phyloP scores from a whole-genome alignment of 2,888 invertebrate genomes.

The Philonicus albiceps region DNA sequence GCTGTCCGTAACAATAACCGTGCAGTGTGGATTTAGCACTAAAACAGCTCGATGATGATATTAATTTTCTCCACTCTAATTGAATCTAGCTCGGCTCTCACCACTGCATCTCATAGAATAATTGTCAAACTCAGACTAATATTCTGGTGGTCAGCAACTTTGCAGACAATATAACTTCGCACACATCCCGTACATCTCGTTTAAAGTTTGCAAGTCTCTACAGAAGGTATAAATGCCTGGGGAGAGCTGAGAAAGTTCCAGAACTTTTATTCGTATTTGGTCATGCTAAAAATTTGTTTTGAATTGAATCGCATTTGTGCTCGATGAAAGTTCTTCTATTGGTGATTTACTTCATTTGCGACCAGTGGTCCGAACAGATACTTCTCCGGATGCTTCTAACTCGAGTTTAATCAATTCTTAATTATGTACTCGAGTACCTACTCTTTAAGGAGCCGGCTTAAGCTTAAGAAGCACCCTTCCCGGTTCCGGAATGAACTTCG shows the following conservation, averaged over 20 bases:
- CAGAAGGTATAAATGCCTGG: slow-evolving; percentile 13
- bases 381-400: not conserved
- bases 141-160: slow-evolving; percentile 34
- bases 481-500: not conserved
- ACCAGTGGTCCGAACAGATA: not conserved
- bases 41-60: not conserved
- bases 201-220: slow-evolving; percentile 28
- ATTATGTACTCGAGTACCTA: not conserved
- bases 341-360: not conserved
- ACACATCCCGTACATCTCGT: slow-evolving; percentile 17
- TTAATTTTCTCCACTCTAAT: slow-evolving; percentile 18
- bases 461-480: not conserved
- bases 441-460: not conserved
- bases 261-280: slow-evolving; percentile 19
- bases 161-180: slow-evolving; percentile 31
- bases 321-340: not conserved
- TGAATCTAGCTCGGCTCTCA: slow-evolving; percentile 11
- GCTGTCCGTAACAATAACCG: not conserved
- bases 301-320: not conserved
- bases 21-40: not conserved
- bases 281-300: slow-evolving; percentile 5
- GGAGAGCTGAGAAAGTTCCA: not conserved
- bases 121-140: slow-evolving; percentile 31
- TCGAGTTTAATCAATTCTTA: not conserved
- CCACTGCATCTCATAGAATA: slow-evolving; percentile 9